These are phyloP conservation scores for Aspidiotus destructor DNA, from an alignment of 2,888 invertebrate species.

Conservation along the genomic window DNA sequence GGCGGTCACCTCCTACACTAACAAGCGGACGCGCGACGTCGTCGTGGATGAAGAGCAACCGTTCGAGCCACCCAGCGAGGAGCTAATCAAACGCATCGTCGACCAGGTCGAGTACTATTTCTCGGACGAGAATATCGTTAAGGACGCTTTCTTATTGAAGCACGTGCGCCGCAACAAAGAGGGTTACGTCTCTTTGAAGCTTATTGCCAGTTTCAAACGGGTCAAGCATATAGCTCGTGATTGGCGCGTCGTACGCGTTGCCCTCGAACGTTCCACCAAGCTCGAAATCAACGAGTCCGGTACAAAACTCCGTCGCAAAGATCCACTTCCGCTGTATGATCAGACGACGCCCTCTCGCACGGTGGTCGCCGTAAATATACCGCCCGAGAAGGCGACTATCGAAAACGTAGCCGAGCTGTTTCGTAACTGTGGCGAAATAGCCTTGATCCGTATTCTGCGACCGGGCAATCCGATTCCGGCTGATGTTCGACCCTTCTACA, in stretches of 20 bases:
- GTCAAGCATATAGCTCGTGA: conserved; percentile 90
- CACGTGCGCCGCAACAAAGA: conserved; percentile 91
- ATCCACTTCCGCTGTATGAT: conserved; percentile 78
- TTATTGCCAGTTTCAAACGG: conserved; percentile 89
- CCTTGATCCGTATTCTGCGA: conserved; percentile 72
- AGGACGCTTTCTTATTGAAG: conserved; percentile 89
- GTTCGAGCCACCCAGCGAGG: conserved; percentile 59
- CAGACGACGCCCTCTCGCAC: conserved; percentile 88
- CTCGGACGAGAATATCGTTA: conserved; percentile 86
- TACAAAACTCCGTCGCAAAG: conserved; percentile 76
- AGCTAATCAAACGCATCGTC: conserved; percentile 65
- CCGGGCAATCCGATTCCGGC: conserved; percentile 85
- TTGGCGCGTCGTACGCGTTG: conserved; percentile 84
- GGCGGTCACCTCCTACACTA: conserved; percentile 37
- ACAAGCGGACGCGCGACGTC: conserved; percentile 43
- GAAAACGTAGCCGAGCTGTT: conserved; percentile 88
- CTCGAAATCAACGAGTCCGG: conserved; percentile 81
- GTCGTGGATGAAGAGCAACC: conserved; percentile 46
- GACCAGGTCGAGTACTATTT: conserved; percentile 92
- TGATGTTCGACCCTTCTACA: conserved; percentile 81
- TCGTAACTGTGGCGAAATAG: conserved; percentile 78
- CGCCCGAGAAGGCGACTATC: conserved; percentile 65
- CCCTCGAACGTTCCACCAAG: conserved; percentile 64
- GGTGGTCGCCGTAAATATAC: conserved; percentile 76
- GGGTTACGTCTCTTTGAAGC: conserved; percentile 86